These are phyloP conservation scores for Megalops atlanticus DNA, from an alignment of 2,113 vertebrate species.

Conservation along the genomic window DNA sequence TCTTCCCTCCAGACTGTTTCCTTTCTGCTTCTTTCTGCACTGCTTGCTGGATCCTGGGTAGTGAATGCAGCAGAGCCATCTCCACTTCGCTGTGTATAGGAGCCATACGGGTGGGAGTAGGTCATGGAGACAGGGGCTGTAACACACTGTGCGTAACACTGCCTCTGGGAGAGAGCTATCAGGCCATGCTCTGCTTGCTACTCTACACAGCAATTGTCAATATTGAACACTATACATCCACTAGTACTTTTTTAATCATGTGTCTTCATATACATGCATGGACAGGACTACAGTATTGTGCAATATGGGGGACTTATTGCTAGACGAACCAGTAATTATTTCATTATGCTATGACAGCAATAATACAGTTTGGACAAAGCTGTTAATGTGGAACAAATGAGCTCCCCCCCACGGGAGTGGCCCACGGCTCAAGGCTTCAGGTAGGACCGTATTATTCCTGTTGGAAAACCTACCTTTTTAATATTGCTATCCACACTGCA, in stretches of 20 bases:
- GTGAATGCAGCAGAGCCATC: too few species aligned
- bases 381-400: constrained; percentile 80
- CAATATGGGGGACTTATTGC: constrained; percentile 51
- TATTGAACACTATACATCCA: too few species aligned
- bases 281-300: neutral
- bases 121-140: too few species aligned
- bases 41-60: constrained; percentile 63
- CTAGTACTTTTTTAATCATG: too few species aligned
- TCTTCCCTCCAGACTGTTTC: constrained; percentile 73
- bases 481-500: constrained; percentile 86
- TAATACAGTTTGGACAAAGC: constrained; percentile 68
- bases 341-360: constrained; percentile 74
- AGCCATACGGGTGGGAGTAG: too few species aligned
- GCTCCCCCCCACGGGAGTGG: constrained; percentile 82
- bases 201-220: too few species aligned
- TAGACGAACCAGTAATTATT: constrained; percentile 78
- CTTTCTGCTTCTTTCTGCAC: constrained; percentile 72
- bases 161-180: too few species aligned
- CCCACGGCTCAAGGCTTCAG: constrained; percentile 75
- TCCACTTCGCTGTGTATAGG: too few species aligned
- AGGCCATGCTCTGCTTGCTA: too few species aligned
- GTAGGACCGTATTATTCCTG: constrained; percentile 78
- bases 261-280: too few species aligned
- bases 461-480: constrained; percentile 77
- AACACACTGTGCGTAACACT: too few species aligned